These are phyloP conservation scores for Styela plicata DNA, from an alignment of 23 tunicate species.

Conservation along the genomic window DNA sequence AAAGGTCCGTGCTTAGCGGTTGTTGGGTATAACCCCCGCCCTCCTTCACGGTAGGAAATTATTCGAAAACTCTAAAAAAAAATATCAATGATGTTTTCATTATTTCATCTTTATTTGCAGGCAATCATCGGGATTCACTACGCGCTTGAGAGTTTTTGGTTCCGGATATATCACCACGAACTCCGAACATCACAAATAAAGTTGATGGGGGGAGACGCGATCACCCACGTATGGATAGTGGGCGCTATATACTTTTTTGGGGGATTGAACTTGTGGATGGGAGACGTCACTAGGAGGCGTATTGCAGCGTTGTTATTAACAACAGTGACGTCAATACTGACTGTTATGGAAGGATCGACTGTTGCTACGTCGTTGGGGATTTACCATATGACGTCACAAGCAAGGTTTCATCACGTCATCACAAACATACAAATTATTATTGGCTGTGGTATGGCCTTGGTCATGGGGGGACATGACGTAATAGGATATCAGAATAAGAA, in stretches of 20 bases:
- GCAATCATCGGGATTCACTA: conserved; percentile 64
- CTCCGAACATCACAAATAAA: conserved; percentile 49
- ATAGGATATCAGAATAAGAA: neutral
- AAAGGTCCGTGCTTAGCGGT: too few species aligned
- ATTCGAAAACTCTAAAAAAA: too few species aligned
- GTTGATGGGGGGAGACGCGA: conserved; percentile 51
- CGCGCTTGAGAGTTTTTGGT: conserved; percentile 47
- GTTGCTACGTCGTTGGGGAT: conserved; percentile 43
- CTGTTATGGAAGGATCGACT: conserved; percentile 42
- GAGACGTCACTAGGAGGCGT: conserved; percentile 24
- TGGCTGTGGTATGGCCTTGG: conserved; percentile 36
- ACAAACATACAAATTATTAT: conserved; percentile 40
- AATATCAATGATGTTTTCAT: too few species aligned
- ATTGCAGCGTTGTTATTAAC: conserved; percentile 56
- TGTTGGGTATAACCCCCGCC: too few species aligned
- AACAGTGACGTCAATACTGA: conserved; percentile 29
- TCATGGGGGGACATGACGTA: conserved; percentile 13
- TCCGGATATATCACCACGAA: conserved; percentile 43
- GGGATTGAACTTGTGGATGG: conserved; percentile 43
- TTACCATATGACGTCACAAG: conserved; percentile 61
- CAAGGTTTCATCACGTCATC: conserved; percentile 59
- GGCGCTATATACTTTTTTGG: conserved; percentile 45
- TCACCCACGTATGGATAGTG: conserved; percentile 43
- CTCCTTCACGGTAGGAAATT: too few species aligned
- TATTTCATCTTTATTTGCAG: too few species aligned